These are phyloP conservation scores for Anaspis maculata DNA, from an alignment of 2,888 invertebrate genomes.

Conservation along the genomic window DNA sequence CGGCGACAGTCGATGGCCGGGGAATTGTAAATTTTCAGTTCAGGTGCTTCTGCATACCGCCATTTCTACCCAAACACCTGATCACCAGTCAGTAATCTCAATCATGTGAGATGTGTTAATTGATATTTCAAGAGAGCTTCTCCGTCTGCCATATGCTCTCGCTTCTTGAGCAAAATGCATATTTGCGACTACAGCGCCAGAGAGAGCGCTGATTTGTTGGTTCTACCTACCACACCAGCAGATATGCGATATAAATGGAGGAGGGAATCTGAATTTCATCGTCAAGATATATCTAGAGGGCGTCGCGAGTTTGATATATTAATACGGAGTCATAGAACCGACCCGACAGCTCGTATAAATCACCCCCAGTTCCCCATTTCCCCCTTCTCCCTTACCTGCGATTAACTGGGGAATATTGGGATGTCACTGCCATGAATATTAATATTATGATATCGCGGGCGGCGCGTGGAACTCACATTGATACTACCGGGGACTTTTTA, in stretches of 20 bases:
- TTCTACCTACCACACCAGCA: too few species aligned
- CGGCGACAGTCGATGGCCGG: too few species aligned
- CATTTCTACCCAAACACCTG: conserved; percentile 12
- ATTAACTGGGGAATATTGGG: conserved; percentile 37
- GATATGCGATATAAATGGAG: too few species aligned
- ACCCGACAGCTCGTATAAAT: conserved; percentile 35
- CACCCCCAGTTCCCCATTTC: conserved; percentile 30
- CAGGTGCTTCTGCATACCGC: too few species aligned
- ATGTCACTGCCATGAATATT: conserved; percentile 38
- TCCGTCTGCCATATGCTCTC: conserved; percentile 6
- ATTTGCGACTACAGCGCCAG: too few species aligned
- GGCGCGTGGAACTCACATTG: conserved; percentile 15
- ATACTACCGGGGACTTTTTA: conserved; percentile 13
- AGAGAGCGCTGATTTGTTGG: too few species aligned
- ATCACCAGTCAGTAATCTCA: conserved; percentile 16
- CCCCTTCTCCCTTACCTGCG: conserved; percentile 29
- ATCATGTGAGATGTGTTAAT: conserved; percentile 17
- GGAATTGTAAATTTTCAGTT: too few species aligned
- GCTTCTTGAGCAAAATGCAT: conserved; percentile 15
- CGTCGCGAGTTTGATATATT: conserved; percentile 30
- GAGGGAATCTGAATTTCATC: too few species aligned
- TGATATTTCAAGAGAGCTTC: conserved; percentile 13
- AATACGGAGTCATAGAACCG: conserved; percentile 31
- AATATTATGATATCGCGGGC: conserved; percentile 27
- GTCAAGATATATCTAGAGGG: conserved; percentile 20